Evolutionary conservation across 2,888 invertebrate species (phyloP), one percentile per base, ranked within the genome.

Genomic region (Tenodera sinensis): DNA sequence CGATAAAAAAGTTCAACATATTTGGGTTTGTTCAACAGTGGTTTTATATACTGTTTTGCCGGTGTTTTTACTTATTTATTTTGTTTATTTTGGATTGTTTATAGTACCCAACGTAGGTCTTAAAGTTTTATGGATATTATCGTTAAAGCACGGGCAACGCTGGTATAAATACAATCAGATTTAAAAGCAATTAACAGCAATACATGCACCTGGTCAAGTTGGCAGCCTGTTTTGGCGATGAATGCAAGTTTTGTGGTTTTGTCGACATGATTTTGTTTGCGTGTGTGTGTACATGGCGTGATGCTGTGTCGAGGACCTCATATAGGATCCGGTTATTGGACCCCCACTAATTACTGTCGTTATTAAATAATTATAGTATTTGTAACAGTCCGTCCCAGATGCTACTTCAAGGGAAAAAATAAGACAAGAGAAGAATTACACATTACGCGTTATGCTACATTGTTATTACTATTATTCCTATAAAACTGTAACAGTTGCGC

Each of bases 351-450:
- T 85, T 85, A 85, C 27, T 85, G 27, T 85, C 8, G 15, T 85
- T 85, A 85, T 47, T 85, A 42, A 85, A n/a, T 85, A 85, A 85
- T 85, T 85, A 85, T 85, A 85, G 85, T 85, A 85, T 47, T 85
- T 42, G 4, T 14, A 85, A 8, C 28, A n/a, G 6, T 20, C 47
- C 85, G 8, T 47, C 27, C 20, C 34, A 30, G 9, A 30, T n/a
- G 27, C 85, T 47, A 71, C 54, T 71, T 71, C 20, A 3, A 71
- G 54, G 12, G 2, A 42, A 12, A 42, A 42, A 12, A 42, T 34
- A 34, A 34, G 34, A 34, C 34, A 34, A 34, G 54, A 71, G 54
- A 71, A 71, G 54, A 71, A 71, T 3, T 71, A 71, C 54, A 71
- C 54, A 71, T 71, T 71, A 71, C 54, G 54, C 54, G 20, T 0